Percentiles rank a stretch among this genome's conserved stretches.
phyloP scores from a whole-genome alignment of 1,140 invertebrate genomes.

The Oryzaephilus surinamensis region DNA sequence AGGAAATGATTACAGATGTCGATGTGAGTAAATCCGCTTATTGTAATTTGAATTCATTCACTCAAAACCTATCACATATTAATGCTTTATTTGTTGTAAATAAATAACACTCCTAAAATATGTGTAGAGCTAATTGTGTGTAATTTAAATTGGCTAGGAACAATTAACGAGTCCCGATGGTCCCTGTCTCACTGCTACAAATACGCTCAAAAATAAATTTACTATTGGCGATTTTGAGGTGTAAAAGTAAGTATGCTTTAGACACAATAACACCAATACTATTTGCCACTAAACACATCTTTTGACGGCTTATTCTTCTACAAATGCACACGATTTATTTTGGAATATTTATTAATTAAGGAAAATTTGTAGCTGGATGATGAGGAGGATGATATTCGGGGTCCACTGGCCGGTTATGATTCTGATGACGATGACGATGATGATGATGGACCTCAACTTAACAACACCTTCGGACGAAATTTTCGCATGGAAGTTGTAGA shows the following conservation, averaged over 20 bases:
- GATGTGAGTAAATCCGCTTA: conserved; percentile 57
- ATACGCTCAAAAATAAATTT: conserved; percentile 38
- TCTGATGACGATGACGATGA: conserved; percentile 24
- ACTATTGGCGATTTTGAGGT: conserved; percentile 38
- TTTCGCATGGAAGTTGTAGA: conserved; percentile 17
- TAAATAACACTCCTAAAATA: conserved; percentile 3
- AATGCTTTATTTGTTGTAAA: neutral
- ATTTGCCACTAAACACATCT: neutral
- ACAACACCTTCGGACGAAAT: conserved; percentile 15
- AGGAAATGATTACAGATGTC: conserved; percentile 82
- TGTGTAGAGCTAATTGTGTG: conserved; percentile 8
- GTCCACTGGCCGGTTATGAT: conserved; percentile 17
- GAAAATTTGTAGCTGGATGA: conserved; percentile 22
- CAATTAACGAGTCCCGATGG: conserved; percentile 36
- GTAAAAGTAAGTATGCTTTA: conserved; percentile 37
- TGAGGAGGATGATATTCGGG: conserved; percentile 19
- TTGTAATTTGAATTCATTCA: neutral
- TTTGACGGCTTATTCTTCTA: neutral
- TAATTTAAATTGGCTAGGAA: conserved; percentile 26
- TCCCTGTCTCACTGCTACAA: conserved; percentile 33
- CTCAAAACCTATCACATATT: conserved; percentile 2
- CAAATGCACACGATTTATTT: neutral
- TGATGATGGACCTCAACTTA: conserved; percentile 21
- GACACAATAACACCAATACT: neutral
- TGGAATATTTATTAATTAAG: neutral